phyloP scores from a whole-genome alignment of 2,888 invertebrate genomes.

The Oconnorella tubifera region DNA sequence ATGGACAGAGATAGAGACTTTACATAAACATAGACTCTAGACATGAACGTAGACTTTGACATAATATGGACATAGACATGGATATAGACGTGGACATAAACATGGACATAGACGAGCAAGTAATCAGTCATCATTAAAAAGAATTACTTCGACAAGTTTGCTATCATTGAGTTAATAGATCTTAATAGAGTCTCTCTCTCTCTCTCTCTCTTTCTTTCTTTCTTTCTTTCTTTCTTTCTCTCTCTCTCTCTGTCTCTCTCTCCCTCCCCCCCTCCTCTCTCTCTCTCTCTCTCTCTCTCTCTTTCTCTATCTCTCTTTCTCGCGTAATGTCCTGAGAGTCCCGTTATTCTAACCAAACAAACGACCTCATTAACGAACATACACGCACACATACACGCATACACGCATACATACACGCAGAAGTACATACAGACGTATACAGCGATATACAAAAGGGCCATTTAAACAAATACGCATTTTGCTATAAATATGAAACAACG shows the following conservation, averaged over 20 bases:
- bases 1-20: no score
- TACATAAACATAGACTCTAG: no score
- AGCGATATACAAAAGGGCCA: background rate
- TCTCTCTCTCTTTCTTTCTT: background rate
- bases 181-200: no score
- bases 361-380: background rate
- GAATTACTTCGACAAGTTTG: no score
- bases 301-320: no score
- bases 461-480: no score
- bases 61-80: no score
- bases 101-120: background rate
- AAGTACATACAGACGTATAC: background rate
- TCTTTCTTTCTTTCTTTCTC: background rate
- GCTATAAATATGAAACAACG: no score
- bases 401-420: background rate
- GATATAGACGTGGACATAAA: background rate
- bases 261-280: background rate
- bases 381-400: background rate
- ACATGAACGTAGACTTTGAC: no score
- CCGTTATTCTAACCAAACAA: background rate
- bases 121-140: no score
- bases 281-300: constrained; percentile 5
- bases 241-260: constrained; percentile 1
- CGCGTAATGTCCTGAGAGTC: background rate
- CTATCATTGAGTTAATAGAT: no score